A percentile compares a stretch with the other conserved stretches of the same genome.
phyloP scores from a whole-genome alignment of 2,888 invertebrate genomes.

The Heptascelio sp. region DNA sequence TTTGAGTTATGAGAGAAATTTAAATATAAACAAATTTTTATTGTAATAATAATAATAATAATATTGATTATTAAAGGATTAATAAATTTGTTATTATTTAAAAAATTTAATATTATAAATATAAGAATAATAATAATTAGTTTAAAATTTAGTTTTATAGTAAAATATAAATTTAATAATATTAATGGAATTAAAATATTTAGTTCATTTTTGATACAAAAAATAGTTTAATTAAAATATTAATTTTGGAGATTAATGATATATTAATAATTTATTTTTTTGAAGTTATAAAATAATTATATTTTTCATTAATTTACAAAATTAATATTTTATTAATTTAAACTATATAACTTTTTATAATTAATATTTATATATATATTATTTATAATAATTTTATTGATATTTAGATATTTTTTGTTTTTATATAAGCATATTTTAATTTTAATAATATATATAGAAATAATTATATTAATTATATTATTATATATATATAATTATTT shows the following conservation, averaged over 20 bases:
- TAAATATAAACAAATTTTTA: conserved; percentile 85
- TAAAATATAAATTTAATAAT: too few relatives aligned
- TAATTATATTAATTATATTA: conserved; percentile 87
- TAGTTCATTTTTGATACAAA: too few relatives aligned
- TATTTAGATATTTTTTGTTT: conserved; percentile 82
- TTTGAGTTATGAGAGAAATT: too few relatives aligned
- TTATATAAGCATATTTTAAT: conserved; percentile 86
- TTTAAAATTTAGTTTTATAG: too few relatives aligned
- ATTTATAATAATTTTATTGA: conserved; percentile 79
- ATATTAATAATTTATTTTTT: conserved; percentile 84
- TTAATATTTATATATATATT: conserved; percentile 77
- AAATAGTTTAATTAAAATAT: conserved; percentile 89
- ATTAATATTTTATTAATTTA: conserved; percentile 88
- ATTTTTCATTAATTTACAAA: conserved; percentile 89
- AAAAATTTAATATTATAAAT: too few relatives aligned
- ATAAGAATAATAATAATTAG: too few relatives aligned
- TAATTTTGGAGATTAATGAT: conserved; percentile 91
- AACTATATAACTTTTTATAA: conserved; percentile 86
- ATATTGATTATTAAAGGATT: conserved; percentile 75
- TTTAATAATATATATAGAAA: conserved; percentile 86
- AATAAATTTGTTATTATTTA: not conserved
- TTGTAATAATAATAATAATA: conserved; percentile 84
- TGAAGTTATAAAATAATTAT: conserved; percentile 87
- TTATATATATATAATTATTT: conserved; percentile 82
- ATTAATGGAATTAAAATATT: too few relatives aligned